Conservation (phyloP, 2,888 invertebrate genomes). For the Macrosoma leucophasiata region DNA sequence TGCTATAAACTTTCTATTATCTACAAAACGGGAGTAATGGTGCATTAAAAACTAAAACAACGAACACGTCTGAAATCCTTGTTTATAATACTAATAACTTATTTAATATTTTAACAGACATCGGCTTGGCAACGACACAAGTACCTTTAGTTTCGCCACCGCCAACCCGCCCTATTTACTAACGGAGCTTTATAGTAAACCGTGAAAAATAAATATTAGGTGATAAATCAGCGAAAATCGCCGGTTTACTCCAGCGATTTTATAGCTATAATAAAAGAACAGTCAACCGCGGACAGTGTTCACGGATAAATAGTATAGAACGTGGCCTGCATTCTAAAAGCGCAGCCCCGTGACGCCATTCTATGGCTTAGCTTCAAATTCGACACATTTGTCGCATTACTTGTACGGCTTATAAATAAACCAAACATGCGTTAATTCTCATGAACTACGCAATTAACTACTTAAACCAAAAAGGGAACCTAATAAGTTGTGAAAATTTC, state of each 20-base stretch:
- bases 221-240: conserved; percentile 67
- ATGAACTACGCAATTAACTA: too few species aligned
- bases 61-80: conserved; percentile 31
- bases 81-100: conserved; percentile 34
- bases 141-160: conserved; percentile 35
- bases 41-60: conserved; percentile 43
- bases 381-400: conserved; percentile 44
- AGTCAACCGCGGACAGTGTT: conserved; percentile 61
- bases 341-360: conserved; percentile 40
- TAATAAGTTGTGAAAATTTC: too few species aligned
- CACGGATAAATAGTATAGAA: conserved; percentile 56
- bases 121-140: conserved; percentile 13
- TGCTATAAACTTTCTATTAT: conserved; percentile 56
- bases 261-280: conserved; percentile 72
- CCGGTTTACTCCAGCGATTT: conserved; percentile 56
- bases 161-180: conserved; percentile 52
- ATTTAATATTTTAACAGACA: conserved; percentile 10
- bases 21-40: conserved; percentile 41
- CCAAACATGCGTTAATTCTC: conserved; percentile 37
- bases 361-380: conserved; percentile 47
- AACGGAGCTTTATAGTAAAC: conserved; percentile 44
- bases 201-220: conserved; percentile 69
- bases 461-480: too few species aligned
- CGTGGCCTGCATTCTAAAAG: conserved; percentile 56
- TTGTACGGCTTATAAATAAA: conserved; percentile 1